Evolutionary conservation across 1,140 invertebrate species (phyloP).

Genomic region (Leptinotarsa undecemlineata): DNA sequence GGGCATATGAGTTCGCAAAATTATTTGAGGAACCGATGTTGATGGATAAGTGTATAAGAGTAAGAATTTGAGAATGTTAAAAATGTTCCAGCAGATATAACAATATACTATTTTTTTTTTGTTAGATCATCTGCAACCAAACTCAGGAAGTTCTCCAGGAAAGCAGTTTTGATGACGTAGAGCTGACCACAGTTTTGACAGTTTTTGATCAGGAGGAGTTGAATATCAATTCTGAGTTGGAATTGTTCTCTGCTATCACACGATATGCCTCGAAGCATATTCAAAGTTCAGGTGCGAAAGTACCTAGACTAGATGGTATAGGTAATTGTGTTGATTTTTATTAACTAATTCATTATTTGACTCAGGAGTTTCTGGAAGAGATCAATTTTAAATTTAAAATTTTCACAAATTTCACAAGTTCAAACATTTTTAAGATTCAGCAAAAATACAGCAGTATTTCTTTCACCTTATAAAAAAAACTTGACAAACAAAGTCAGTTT

Average conservation of each 20-base stretch:
- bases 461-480: no score
- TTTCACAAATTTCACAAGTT: no score
- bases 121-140: conserved; percentile 72
- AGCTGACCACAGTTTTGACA: conserved; percentile 71
- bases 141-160: conserved; percentile 75
- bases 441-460: no score
- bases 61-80: conserved; percentile 46
- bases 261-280: conserved; percentile 65
- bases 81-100: background rate
- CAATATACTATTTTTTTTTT: conserved; percentile 27
- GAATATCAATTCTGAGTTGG: conserved; percentile 73
- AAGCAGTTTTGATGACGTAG: conserved; percentile 74
- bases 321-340: conserved; percentile 51
- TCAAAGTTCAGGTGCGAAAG: conserved; percentile 53
- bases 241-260: conserved; percentile 73
- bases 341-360: conserved; percentile 14
- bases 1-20: conserved; percentile 83
- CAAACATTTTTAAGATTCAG: no score
- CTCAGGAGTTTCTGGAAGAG: no score
- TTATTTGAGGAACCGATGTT: conserved; percentile 79
- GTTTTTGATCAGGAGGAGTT: conserved; percentile 74
- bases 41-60: conserved; percentile 78
- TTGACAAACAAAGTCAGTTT: no score
- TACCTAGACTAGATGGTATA: conserved; percentile 53
- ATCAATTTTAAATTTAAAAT: no score